phyloP scores from a whole-genome alignment of 2,113 vertebrate genomes.

The Phyllostomus hastatus region DNA sequence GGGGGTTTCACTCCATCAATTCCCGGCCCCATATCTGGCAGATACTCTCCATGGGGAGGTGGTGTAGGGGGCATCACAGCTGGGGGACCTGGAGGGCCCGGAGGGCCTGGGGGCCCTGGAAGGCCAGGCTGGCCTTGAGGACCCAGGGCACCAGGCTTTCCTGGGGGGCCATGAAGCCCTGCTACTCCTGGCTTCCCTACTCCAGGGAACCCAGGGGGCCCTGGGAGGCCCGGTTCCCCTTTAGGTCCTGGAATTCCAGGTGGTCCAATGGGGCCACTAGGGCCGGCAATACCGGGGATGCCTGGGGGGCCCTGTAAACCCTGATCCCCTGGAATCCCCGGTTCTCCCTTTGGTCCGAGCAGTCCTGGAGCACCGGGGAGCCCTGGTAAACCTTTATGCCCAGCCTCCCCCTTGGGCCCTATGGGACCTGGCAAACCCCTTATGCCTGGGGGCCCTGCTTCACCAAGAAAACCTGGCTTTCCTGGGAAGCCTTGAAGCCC shows the following conservation, averaged over 20 bases:
- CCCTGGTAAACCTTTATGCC: slow-evolving; percentile 88
- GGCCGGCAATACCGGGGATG: slow-evolving; percentile 92
- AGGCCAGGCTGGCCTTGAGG: slow-evolving; percentile 91
- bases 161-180: slow-evolving; percentile 89
- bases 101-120: slow-evolving; percentile 87
- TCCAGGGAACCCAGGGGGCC: slow-evolving; percentile 86
- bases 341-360: slow-evolving; percentile 87
- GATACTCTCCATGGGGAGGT: slow-evolving; percentile 85
- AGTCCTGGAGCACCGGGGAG: slow-evolving; percentile 86
- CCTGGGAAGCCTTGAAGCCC: slow-evolving; percentile 91
- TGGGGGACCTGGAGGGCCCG: slow-evolving; percentile 86
- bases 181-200: slow-evolving; percentile 86
- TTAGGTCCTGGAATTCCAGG: slow-evolving; percentile 90
- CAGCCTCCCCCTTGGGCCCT: slow-evolving; percentile 92
- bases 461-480: slow-evolving; percentile 88
- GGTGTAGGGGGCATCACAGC: slow-evolving; percentile 81
- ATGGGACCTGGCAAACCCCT: slow-evolving; percentile 90
- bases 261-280: slow-evolving; percentile 89
- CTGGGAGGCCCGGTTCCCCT: slow-evolving; percentile 89
- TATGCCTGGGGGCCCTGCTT: slow-evolving; percentile 87
- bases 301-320: slow-evolving; percentile 93
- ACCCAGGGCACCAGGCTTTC: slow-evolving; percentile 87
- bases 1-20: slow-evolving; percentile 84
- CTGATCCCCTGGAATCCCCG: slow-evolving; percentile 86
- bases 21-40: slow-evolving; percentile 86